A percentile compares a stretch with the other conserved stretches of the same genome.
Evolutionary conservation across 1,140 invertebrate genomes (phyloP).

Genomic region (Lucilia sericata): DNA sequence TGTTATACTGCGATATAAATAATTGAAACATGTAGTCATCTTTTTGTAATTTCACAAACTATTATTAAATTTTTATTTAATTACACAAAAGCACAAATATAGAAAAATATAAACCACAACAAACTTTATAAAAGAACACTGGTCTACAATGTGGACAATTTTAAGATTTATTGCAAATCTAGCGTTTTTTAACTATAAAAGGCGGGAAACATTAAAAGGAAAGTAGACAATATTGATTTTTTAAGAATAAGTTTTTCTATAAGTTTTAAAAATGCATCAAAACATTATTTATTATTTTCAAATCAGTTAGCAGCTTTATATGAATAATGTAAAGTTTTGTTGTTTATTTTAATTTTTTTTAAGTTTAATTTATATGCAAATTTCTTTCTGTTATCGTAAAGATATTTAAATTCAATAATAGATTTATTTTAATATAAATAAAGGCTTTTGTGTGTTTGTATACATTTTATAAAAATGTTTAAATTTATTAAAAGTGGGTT

Average conservation of each 20-base stretch:
- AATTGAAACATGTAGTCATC: neutral
- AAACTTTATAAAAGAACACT: neutral
- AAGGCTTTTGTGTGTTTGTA: too few relatives aligned
- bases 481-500: too few relatives aligned
- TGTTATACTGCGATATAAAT: neutral
- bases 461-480: too few relatives aligned
- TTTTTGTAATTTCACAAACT: neutral
- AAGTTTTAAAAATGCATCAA: neutral
- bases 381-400: neutral
- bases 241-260: too few relatives aligned
- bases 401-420: neutral
- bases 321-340: neutral
- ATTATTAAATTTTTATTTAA: slow-evolving; percentile 3
- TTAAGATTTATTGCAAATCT: too few relatives aligned
- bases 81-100: neutral
- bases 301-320: too few relatives aligned
- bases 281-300: neutral
- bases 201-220: too few relatives aligned
- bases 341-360: neutral
- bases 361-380: slow-evolving; percentile 13
- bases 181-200: too few relatives aligned
- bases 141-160: neutral
- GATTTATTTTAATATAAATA: neutral
- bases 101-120: neutral
- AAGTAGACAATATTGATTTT: too few relatives aligned